These are phyloP conservation scores for Latrodectus elegans DNA, from an alignment of 2,888 invertebrate species.

Conservation along the genomic window DNA sequence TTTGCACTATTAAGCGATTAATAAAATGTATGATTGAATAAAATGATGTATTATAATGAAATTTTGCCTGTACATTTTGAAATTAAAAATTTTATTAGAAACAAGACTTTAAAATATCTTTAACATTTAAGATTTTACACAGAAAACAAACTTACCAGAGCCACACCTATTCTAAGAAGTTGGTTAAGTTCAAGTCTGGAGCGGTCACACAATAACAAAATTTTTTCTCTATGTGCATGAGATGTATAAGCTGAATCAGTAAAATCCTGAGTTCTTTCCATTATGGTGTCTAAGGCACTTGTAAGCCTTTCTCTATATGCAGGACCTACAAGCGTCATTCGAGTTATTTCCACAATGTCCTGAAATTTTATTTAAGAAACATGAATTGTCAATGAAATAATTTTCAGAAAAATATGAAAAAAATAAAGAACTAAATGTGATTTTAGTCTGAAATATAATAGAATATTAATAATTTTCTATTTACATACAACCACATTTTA, in stretches of 20 bases:
- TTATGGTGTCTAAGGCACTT: conserved; percentile 89
- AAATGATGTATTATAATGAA: no score
- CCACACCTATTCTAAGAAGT: conserved; percentile 88
- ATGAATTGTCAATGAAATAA: background rate
- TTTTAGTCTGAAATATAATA: no score
- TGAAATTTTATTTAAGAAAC: conserved; percentile 68
- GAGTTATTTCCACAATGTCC: conserved; percentile 88
- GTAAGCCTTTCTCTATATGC: conserved; percentile 86
- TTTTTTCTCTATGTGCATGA: conserved; percentile 96
- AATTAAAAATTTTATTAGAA: no score
- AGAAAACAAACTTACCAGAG: conserved; percentile 80
- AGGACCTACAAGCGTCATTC: conserved; percentile 84
- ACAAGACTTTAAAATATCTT: no score
- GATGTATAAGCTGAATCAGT: conserved; percentile 99
- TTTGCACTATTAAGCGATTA: no score
- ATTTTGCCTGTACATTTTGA: no score
- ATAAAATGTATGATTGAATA: no score
- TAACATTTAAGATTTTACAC: no score
- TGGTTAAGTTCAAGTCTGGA: conserved; percentile 93
- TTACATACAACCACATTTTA: no score
- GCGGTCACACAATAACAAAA: conserved; percentile 89
- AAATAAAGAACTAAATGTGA: background rate
- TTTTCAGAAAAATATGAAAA: background rate
- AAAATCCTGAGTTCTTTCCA: conserved; percentile 96
- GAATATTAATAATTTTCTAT: no score